Base-by-base conservation (phyloP, 2,113 vertebrate species). In the Nipponia nippon region DNA sequence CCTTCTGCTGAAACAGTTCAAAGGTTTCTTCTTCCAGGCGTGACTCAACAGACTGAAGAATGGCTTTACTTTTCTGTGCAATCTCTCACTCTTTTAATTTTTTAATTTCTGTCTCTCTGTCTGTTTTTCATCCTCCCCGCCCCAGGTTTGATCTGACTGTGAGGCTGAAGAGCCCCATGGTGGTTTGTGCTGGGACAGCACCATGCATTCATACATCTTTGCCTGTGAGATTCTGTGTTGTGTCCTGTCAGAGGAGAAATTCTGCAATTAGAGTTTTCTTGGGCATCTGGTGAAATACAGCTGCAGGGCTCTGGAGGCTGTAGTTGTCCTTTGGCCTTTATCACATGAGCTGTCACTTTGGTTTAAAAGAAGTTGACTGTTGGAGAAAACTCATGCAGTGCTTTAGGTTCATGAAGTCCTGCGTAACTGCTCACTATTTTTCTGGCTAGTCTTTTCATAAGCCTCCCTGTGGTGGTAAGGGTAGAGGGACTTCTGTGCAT, bases 161-260 rank as follows among this genome's bases (percentile, higher is more conserved):
- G 80, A 95, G 90, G 40, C 83, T 98, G 97, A 98, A 98, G 97
- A 98, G 95, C 94, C 98, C 97, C 89, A 96, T 95, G 97, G 97
- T 98, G 89, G 95, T 98, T 73, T 89, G 86, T 32, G 94, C 97
- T 46, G 98, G 98, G 67, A 97, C 94, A n/a, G 96, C 97, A 50
- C 91, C 98, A 78, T 97, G 97, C 13, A 95, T 98, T 95, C 93
- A 92, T 11, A 84, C 97, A 47, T 83, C 83, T 96, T 98, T 97
- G 94, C 96, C 91, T 36, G 95, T 98, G 79, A 98, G 97, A 52
- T 62, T 52, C 36, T 91, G 38, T 70, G 29, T n/a, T 34, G 47
- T 69, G 36, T 56, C 25, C 29, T 81, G 23, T 19, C 32, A 67
- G 15, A 65, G n/a, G 19, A 69, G 38, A 75, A 91, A 63, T 59